Base-by-base conservation (phyloP, 2,888 invertebrate species). In the Coelinius sp. region DNA sequence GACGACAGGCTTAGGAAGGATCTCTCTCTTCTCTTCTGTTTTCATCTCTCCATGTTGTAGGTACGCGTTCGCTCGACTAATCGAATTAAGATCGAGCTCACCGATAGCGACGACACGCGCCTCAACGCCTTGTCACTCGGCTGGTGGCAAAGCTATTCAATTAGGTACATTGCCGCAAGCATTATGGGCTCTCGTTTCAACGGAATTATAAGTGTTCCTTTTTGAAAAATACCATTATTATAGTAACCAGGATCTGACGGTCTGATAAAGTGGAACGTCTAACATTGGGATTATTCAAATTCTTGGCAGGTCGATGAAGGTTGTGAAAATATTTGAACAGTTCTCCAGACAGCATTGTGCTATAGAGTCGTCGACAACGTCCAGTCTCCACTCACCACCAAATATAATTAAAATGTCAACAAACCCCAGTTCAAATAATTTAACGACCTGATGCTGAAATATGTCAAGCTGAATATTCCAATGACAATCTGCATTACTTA, bases 21-120 rank as follows among this genome's bases (percentile, higher is more conserved):
- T 14, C 46, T 1, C 46, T 8, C 46, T 49, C 20, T 31, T 31
- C 31, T 31, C 31, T n/a, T n/a, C n/a, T n/a, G n/a, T n/a, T 8
- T 6, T 6, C 31, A 2, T 44, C 53, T 20, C 5, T 8, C 52
- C 20, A 22, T 25, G 6, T 27, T 25, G 27, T 20, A 22, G 22
- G n/a, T 31, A 59, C 59, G 59, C 56, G 56, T 56, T 72, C 73
- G 71, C 64, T 68, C 73, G 77, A 74, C 73, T 72, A 75, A 79
- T 79, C 77, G 76, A 79, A 79, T 78, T 76, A 76, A 79, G 78
- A 79, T 79, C 78, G 71, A 74, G 66, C 52, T 73, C 46, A 53
- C 66, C 69, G 77, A 77, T 77, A 77, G 68, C 8, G 71, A 71
- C 73, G 76, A 77, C 77, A 78, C 77, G 76, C 66, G 71, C 75